phyloP scores from a whole-genome alignment of 2,113 vertebrate species.

The Meleagris gallopavo region DNA sequence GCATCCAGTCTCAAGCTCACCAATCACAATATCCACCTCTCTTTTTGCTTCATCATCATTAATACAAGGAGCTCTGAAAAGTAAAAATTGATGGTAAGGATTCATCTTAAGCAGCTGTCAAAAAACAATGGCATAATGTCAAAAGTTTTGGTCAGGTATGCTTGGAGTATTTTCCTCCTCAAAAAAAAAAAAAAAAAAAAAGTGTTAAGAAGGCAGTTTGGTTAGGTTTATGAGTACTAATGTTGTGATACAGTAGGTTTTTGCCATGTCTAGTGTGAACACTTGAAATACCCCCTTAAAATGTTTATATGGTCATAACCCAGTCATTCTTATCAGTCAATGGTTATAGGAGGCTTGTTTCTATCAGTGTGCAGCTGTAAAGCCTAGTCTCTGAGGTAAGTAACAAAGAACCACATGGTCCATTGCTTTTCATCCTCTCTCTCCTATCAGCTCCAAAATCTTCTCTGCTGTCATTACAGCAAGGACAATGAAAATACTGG shows the following conservation, averaged over 20 bases:
- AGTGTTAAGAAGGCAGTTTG: neutral
- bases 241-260: neutral
- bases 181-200: neutral
- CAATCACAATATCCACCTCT: slow-evolving; percentile 67
- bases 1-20: slow-evolving; percentile 85
- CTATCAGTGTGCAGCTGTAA: neutral
- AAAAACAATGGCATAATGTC: neutral
- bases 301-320: neutral
- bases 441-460: neutral
- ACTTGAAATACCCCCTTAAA: neutral
- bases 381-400: neutral
- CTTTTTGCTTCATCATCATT: slow-evolving; percentile 84
- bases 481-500: neutral
- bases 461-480: neutral
- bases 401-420: neutral
- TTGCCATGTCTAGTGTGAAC: neutral
- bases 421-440: neutral
- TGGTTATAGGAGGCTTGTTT: neutral
- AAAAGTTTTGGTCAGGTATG: neutral
- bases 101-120: neutral
- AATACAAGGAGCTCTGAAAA: slow-evolving; percentile 86
- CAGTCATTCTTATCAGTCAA: neutral
- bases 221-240: neutral
- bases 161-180: too few relatives aligned
- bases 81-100: neutral